Evolutionary conservation across 1,140 invertebrate species (phyloP).

Genomic region (Trypoxylus dichotomus): DNA sequence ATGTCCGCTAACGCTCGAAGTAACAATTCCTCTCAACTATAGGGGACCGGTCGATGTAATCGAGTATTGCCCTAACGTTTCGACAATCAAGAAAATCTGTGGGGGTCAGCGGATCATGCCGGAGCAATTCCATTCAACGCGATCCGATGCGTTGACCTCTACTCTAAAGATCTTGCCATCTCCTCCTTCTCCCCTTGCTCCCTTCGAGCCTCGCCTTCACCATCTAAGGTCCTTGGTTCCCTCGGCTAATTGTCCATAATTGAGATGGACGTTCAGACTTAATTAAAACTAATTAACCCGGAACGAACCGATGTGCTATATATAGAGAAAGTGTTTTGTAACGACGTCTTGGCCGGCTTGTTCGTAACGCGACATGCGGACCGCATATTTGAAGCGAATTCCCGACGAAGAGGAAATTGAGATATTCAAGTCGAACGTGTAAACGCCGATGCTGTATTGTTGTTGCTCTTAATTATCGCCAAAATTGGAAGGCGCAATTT

Average conservation of each 20-base stretch:
- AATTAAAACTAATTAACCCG: conserved; percentile 23
- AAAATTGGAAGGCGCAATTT: no score
- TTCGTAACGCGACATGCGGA: no score
- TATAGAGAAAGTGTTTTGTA: conserved; percentile 15
- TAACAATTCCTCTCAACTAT: neutral
- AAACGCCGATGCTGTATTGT: no score
- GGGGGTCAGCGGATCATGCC: neutral
- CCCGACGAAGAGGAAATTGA: no score
- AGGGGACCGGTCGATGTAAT: neutral
- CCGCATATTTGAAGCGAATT: no score
- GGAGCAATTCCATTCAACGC: neutral
- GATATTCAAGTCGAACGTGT: no score
- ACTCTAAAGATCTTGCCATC: neutral
- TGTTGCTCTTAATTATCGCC: no score
- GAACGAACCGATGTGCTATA: neutral
- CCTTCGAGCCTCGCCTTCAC: no score
- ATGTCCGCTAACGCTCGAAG: no score
- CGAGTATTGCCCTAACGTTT: neutral
- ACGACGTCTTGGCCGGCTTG: neutral
- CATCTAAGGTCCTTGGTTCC: neutral
- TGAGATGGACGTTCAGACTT: conserved; percentile 4
- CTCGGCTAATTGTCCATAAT: conserved; percentile 9
- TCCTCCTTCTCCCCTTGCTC: neutral
- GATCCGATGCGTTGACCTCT: neutral
- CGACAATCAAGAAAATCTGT: conserved; percentile 9